Base-by-base conservation (phyloP, 1,140 invertebrate species). In the Drosophila navojoa region DNA sequence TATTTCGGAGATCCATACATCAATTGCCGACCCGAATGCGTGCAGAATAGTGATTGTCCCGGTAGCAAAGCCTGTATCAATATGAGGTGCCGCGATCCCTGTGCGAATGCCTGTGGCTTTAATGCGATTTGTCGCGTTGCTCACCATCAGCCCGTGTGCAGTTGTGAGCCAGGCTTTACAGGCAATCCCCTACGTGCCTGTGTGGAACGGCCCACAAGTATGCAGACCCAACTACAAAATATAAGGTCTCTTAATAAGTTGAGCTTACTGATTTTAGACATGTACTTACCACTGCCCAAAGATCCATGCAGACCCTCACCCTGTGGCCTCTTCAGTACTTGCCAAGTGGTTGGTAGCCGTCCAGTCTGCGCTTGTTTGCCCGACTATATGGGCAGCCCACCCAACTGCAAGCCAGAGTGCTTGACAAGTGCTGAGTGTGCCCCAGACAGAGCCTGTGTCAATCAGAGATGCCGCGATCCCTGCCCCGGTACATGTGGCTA, bases 1-100 rank as follows among this genome's bases (percentile, higher is more conserved):
- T 97, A 96, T 92, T 94, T 94, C 76, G 97, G 97, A 54, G 96
- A 98, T 93, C 96, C 97, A 3, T 96, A 97, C 77, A 93, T 94
- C 63, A 95, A 96, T 50, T 97, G 96, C 90, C 93, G 95, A 82
- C 96, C 96, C 13, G 96, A 97, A 93, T 97, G 96, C 91, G 94
- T 96, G n/a, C 95, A 96, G 86, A 97, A 96, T 86, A 94, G 94
- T 27, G 96, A 97, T 85, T 98, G 97, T 92, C 91, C 94, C 42
- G 93, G 93, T 66, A 94, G 94, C 77, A 95, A 94, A 92, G 95
- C 96, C 60, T 98, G 97, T 91, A 94, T 96, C 32, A 96, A 95
- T 85, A 96, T 96, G 91, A 97, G 96, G 92, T 98, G 97, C 91
- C 93, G 94, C 76, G 94, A 97, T 92, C 96, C 96, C 15, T 98